These are phyloP conservation scores for Silurus meridionalis DNA, from an alignment of 2,113 vertebrate genomes.

Conservation along the genomic window DNA sequence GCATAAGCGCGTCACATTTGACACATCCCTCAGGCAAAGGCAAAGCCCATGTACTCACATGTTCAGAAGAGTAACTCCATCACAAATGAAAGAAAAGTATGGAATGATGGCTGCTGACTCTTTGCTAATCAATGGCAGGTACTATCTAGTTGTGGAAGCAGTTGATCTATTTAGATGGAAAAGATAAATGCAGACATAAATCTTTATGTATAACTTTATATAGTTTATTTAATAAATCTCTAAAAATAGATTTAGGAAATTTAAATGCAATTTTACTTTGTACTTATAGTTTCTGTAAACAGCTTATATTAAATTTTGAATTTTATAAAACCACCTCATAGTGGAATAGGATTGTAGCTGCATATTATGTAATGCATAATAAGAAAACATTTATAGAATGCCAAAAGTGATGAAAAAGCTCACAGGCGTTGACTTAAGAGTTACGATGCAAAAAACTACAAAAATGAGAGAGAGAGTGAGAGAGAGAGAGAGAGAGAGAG, in stretches of 20 bases:
- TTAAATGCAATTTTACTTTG: neutral
- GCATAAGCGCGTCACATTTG: slow-evolving; percentile 1
- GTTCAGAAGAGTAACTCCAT: slow-evolving; percentile 16
- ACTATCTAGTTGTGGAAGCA: slow-evolving; percentile 35
- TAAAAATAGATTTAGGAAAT: neutral
- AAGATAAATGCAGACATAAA: neutral
- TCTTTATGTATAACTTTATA: too few relatives aligned
- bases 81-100: slow-evolving; percentile 11
- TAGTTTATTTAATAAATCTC: neutral
- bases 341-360: neutral
- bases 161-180: neutral
- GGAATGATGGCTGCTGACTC: neutral
- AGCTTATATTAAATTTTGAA: neutral
- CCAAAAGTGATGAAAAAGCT: neutral
- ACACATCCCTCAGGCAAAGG: slow-evolving; percentile 38
- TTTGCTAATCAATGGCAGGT: neutral
- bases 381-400: neutral
- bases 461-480: too few relatives aligned
- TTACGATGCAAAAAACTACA: too few relatives aligned
- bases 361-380: neutral
- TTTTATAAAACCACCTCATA: neutral
- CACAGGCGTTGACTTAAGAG: neutral
- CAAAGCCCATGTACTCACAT: slow-evolving; percentile 39
- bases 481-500: too few relatives aligned
- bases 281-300: neutral